phyloP scores from a whole-genome alignment of 1,140 invertebrate genomes.

The Helicoverpa armigera region DNA sequence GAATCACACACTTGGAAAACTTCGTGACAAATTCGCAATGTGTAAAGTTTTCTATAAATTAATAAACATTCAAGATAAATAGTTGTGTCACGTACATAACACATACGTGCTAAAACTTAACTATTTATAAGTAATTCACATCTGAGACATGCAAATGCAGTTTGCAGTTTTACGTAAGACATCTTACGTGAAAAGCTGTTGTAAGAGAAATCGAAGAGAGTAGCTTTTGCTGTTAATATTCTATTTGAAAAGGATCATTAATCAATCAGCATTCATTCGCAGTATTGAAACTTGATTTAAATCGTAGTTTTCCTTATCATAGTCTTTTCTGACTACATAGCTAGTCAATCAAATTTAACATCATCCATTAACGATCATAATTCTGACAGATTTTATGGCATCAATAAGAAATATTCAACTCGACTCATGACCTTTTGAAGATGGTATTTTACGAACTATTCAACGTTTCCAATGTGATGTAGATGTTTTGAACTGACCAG shows the following conservation, averaged over 20 bases:
- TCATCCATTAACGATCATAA: too few species aligned
- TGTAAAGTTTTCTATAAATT: not conserved
- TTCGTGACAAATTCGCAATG: not conserved
- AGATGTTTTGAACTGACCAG: too few species aligned
- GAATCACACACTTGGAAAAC: not conserved
- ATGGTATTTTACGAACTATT: too few species aligned
- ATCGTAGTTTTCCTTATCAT: too few species aligned
- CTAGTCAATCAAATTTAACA: too few species aligned
- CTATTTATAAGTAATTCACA: slow-evolving; percentile 28
- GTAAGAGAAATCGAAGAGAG: slow-evolving; percentile 22
- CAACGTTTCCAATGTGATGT: too few species aligned
- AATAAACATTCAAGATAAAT: not conserved
- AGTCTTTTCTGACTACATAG: too few species aligned
- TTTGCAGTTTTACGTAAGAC: not conserved
- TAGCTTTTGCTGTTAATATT: not conserved
- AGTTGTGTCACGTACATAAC: slow-evolving; percentile 8
- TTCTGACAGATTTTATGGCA: too few species aligned
- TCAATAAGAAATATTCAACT: too few species aligned
- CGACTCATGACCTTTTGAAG: too few species aligned
- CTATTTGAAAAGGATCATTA: not conserved
- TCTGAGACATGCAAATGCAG: slow-evolving; percentile 19
- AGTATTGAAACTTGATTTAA: too few species aligned
- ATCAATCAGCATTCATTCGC: too few species aligned
- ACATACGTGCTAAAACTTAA: slow-evolving; percentile 14
- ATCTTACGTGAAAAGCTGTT: slow-evolving; percentile 11